phyloP scores from a whole-genome alignment of 1,140 invertebrate species.

The Diabrotica undecimpunctata region DNA sequence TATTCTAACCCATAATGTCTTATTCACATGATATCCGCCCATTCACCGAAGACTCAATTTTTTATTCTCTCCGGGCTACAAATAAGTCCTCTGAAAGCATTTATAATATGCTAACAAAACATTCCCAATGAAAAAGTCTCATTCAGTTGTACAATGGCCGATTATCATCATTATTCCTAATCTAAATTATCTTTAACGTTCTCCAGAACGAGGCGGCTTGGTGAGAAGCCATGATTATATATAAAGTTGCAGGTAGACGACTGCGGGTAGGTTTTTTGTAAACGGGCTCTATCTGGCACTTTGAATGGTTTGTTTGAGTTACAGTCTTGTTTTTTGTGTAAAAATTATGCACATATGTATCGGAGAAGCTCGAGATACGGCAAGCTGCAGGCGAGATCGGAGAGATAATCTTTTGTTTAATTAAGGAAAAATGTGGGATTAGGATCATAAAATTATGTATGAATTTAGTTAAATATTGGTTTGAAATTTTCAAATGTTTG shows the following conservation, averaged over 20 bases:
- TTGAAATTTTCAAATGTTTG: no score
- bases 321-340: not conserved
- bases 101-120: conserved; percentile 28
- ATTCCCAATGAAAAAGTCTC: conserved; percentile 28
- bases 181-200: conserved; percentile 35
- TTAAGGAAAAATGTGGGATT: not conserved
- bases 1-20: conserved; percentile 15
- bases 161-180: conserved; percentile 30
- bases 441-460: no score
- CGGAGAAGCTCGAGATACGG: not conserved
- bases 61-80: conserved; percentile 24
- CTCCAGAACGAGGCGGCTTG: conserved; percentile 22
- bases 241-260: conserved; percentile 26
- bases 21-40: conserved; percentile 25
- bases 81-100: conserved; percentile 22
- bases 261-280: conserved; percentile 17
- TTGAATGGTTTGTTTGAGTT: conserved; percentile 23
- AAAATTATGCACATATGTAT: conserved; percentile 4
- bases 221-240: conserved; percentile 27
- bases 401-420: not conserved
- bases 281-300: conserved; percentile 18
- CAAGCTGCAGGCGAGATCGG: not conserved
- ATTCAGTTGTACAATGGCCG: conserved; percentile 27
- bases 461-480: no score
- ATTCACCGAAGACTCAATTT: conserved; percentile 28